Evolutionary conservation across 2,888 invertebrate species (phyloP), one percentile per base, ranked within the genome.

Genomic region (Antitype chi): DNA sequence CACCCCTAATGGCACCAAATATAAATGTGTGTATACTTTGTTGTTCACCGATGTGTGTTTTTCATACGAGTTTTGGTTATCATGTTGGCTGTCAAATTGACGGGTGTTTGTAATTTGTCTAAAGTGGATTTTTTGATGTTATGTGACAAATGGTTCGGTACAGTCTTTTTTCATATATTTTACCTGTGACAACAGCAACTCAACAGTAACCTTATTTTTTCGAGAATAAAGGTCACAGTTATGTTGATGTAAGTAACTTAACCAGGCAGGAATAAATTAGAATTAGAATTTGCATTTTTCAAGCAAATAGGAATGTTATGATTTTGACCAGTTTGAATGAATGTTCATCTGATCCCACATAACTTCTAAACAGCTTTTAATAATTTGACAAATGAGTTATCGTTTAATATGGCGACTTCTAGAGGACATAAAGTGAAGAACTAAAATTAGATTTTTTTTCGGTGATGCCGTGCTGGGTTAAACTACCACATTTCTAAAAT

Each of bases 41-140:
- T 89, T 87, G 83, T 87, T 76, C 84, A 89, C 80, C 55, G 73
- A 80, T 81, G 85, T 87, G 74, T 89, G 76, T 77, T 81, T 81
- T 76, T 87, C 77, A 74, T 74, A 64, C 62, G 64, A 71, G 63
- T 77, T 75, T 76, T 76, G 23, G 80, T 87, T 87, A 76, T 80
- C 87, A 64, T 64, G 25, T 55, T 17, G 53, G 71, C 76, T 88
- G 80, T 88, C 80, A 77, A 71, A 79, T 74, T 57, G 66, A 66
- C 53, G 63, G 60, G 70, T 76, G 32, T 60, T 76, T 53, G 63
- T 87, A 86, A 79, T 85, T 82, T 79, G 79, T 78, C 74, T 73
- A 66, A 77, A 60, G 66, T 82, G 67, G 15, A 25, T 72, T 70
- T 70, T 64, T 70, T 57, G 2, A 25, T 62, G 17, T 32, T 49